These are phyloP conservation scores for Chelon labrosus DNA, from an alignment of 2,797 vertebrate species.

Conservation along the genomic window DNA sequence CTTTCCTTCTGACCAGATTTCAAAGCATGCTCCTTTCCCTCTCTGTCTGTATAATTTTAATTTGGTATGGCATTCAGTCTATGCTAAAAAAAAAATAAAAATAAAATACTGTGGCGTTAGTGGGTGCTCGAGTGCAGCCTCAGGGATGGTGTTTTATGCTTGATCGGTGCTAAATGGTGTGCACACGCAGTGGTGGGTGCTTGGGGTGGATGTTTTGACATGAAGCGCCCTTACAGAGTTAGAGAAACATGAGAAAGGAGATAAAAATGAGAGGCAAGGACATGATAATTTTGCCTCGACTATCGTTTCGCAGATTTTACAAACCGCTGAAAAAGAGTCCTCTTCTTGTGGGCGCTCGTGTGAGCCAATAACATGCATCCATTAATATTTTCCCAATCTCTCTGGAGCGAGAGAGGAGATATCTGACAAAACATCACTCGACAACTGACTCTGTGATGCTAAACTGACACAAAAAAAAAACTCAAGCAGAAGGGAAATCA, in stretches of 20 bases:
- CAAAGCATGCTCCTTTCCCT: conserved; percentile 32
- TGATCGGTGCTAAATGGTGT: conserved; percentile 75
- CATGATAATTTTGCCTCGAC: conserved; percentile 28
- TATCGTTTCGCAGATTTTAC: conserved; percentile 21
- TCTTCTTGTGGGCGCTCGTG: too few species aligned
- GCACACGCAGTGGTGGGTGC: conserved; percentile 50
- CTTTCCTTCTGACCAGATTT: conserved; percentile 53
- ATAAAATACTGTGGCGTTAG: conserved; percentile 29
- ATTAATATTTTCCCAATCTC: conserved; percentile 50
- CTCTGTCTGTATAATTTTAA: conserved; percentile 48
- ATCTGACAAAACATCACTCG: conserved; percentile 35
- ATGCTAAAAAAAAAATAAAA: conserved; percentile 17
- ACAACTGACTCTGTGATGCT: conserved; percentile 23
- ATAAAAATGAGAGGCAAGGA: conserved; percentile 28
- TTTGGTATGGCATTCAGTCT: conserved; percentile 51
- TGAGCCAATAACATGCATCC: conserved; percentile 6
- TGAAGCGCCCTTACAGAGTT: conserved; percentile 34
- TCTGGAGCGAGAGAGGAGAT: conserved; percentile 29
- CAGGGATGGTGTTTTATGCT: conserved; percentile 71
- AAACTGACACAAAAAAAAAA: conserved; percentile 22
- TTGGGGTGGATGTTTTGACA: conserved; percentile 64
- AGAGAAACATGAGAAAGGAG: conserved; percentile 39
- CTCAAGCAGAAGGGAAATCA: conserved; percentile 13
- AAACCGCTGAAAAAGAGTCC: conserved; percentile 6
- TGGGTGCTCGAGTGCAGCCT: conserved; percentile 57